Evolutionary conservation across 2,888 invertebrate genomes (phyloP), one percentile per base, ranked within the genome.

Genomic region (Aleiodes alternator): DNA sequence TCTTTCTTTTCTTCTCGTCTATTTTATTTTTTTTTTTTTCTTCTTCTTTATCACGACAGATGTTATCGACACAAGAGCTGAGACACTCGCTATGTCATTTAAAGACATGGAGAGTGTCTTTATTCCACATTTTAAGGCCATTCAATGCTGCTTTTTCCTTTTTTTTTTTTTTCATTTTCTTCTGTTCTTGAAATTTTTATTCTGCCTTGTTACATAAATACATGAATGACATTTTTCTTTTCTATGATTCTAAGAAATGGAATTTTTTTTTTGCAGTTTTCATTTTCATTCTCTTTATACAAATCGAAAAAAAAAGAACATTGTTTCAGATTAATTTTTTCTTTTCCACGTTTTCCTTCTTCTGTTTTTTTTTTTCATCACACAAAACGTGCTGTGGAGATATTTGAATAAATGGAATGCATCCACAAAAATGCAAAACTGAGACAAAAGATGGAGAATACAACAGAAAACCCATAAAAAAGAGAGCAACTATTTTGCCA

Each of bases 11-110:
- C 12, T 50, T 51, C 51, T 61, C 59, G 34, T 31, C 59, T 50
- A 12, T 69, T 34, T 69, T 38, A 14, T 16, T 34, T 14, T 6
- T 53, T n/a, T 34, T 34, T 34, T 14, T 14, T 16, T 51, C 16
- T 51, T 14, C 31, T 16, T 51, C 16, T 51, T 53, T 68, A 51
- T 51, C 51, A 51, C 70, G 56, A 71, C 75, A 76, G 75, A 76
- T 76, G 75, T 68, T 76, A 76, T 76, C 69, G 72, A 76, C 72
- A 72, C 57, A 31, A 50, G 23, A 9, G 50, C 16, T 23, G n/a
- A 50, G 29, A 59, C 51, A 68, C 68, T 68, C 68, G 48, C 43
- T 38, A 16, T 38, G 43, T 48, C 64, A 64, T 64, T 64, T 43
- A 6, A 12, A 11, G 43, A 66, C 43, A 9, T 29, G n/a, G 14